These are phyloP conservation scores for Clivina fossor DNA, from an alignment of 2,888 invertebrate species.

Conservation along the genomic window DNA sequence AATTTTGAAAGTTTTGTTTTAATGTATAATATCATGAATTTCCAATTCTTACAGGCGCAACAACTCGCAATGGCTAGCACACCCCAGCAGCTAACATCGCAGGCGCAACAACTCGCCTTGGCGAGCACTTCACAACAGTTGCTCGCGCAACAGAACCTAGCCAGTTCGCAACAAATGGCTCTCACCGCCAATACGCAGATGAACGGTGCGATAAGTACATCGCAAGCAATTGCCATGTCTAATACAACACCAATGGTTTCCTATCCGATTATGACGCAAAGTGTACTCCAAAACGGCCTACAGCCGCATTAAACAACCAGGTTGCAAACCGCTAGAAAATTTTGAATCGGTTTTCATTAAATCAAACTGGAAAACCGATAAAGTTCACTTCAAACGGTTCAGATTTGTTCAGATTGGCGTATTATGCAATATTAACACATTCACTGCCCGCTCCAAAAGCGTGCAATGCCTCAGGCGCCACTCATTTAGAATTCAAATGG, in stretches of 20 bases:
- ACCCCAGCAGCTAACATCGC: conserved; percentile 43
- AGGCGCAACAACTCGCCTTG: conserved; percentile 48
- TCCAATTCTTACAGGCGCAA: too few species aligned
- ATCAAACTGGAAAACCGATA: too few species aligned
- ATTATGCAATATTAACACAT: too few species aligned
- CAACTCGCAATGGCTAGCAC: conserved; percentile 48
- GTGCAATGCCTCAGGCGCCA: too few species aligned
- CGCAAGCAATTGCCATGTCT: conserved; percentile 61
- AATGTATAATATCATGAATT: too few species aligned
- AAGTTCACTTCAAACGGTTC: too few species aligned
- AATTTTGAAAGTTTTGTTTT: too few species aligned
- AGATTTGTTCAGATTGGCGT: too few species aligned
- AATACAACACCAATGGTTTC: conserved; percentile 65
- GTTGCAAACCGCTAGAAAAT: too few species aligned
- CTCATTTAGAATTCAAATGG: too few species aligned
- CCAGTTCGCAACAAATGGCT: conserved; percentile 48
- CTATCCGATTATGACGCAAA: conserved; percentile 68
- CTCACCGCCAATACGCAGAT: conserved; percentile 48
- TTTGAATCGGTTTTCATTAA: too few species aligned
- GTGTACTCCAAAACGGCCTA: conserved; percentile 48
- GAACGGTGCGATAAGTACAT: conserved; percentile 53
- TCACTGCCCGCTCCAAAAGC: too few species aligned
- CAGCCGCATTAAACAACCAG: conserved; percentile 23
- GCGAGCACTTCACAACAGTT: conserved; percentile 46
- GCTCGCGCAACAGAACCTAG: conserved; percentile 46